These are phyloP conservation scores for Poliocrania exsul DNA, from an alignment of 2,797 vertebrate species.

Conservation along the genomic window DNA sequence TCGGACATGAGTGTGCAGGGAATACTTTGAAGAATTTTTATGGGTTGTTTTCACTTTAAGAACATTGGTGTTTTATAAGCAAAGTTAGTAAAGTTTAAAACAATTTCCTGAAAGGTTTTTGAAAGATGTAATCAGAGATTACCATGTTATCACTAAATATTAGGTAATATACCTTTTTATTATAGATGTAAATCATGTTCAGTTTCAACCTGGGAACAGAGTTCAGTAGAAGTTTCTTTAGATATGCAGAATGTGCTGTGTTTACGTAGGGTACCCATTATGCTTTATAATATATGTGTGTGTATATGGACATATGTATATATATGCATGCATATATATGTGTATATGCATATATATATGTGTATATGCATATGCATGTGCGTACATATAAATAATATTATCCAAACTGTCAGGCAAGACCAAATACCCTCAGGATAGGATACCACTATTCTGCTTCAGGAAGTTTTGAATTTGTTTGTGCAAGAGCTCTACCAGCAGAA, in stretches of 20 bases:
- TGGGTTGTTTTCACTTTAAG: not conserved
- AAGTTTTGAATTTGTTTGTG: not conserved
- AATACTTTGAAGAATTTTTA: not conserved
- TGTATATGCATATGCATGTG: not conserved
- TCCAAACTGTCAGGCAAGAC: not conserved
- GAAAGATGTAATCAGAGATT: not conserved
- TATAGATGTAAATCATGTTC: not conserved
- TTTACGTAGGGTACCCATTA: not conserved
- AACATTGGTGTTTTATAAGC: not conserved
- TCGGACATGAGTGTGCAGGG: rapidly evolving
- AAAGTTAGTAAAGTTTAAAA: not conserved
- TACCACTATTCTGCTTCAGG: not conserved
- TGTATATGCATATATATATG: not conserved
- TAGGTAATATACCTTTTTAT: not conserved
- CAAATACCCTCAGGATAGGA: not conserved
- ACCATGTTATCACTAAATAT: not conserved
- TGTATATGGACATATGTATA: not conserved
- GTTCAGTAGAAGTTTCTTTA: not conserved
- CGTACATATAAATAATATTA: not conserved
- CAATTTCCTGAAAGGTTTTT: not conserved
- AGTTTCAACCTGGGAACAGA: not conserved
- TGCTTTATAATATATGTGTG: not conserved
- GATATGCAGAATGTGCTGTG: not conserved
- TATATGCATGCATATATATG: not conserved
- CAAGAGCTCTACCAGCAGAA: not conserved